These are phyloP conservation scores for Spheniscus humboldti DNA, from an alignment of 2,797 vertebrate species.

Conservation along the genomic window DNA sequence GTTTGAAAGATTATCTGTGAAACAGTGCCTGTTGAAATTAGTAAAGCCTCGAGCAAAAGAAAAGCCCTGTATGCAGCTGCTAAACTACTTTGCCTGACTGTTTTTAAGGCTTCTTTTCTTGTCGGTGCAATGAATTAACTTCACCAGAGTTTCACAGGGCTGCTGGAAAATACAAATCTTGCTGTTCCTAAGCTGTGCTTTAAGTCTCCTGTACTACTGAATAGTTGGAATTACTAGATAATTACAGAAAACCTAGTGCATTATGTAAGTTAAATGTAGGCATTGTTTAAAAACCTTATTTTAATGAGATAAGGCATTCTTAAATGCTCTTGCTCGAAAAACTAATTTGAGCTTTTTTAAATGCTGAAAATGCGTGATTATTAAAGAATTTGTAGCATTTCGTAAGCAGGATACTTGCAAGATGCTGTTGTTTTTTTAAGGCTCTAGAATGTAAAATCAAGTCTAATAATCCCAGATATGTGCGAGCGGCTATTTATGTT, in stretches of 20 bases:
- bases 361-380: neutral
- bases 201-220: constrained; percentile 35
- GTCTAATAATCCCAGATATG: neutral
- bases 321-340: neutral
- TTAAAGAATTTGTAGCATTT: neutral
- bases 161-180: constrained; percentile 11
- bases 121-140: neutral
- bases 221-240: constrained; percentile 32
- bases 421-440: neutral
- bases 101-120: neutral
- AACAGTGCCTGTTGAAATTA: neutral
- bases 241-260: constrained; percentile 2
- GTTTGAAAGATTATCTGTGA: neutral
- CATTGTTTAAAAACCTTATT: neutral
- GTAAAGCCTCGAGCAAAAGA: neutral
- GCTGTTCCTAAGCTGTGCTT: neutral
- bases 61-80: neutral
- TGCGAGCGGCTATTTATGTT: neutral
- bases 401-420: neutral
- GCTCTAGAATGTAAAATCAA: constrained; percentile 3
- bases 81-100: neutral
- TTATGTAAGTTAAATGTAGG: constrained; percentile 39
- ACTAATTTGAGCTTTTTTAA: neutral
- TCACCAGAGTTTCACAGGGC: neutral
- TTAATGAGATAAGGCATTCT: constrained; percentile 3